phyloP scores from a whole-genome alignment of 2,888 invertebrate genomes.

The Nemurella pictetii region DNA sequence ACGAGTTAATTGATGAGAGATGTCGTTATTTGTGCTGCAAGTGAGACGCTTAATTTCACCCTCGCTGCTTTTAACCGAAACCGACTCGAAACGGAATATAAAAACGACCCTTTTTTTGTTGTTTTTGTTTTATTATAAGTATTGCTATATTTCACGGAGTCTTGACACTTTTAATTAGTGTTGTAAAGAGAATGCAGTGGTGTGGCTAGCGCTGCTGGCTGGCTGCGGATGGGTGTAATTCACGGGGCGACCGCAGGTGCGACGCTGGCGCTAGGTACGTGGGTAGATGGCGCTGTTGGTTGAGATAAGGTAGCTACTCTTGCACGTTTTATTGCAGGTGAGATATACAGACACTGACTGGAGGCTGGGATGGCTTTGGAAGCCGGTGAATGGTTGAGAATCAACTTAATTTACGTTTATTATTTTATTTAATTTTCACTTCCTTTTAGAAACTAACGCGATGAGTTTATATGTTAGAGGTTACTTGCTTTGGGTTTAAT shows the following conservation, averaged over 20 bases:
- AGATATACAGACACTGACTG: too few species aligned
- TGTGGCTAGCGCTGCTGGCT: neutral
- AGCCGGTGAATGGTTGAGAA: too few species aligned
- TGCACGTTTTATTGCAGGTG: too few species aligned
- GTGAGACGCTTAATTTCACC: neutral
- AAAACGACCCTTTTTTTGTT: neutral
- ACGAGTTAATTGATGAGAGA: neutral
- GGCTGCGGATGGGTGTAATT: neutral
- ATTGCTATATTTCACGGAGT: neutral
- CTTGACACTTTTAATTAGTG: neutral
- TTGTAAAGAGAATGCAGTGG: neutral
- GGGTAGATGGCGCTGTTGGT: too few species aligned
- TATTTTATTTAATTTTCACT: too few species aligned
- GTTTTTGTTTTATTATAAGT: neutral
- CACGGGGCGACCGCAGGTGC: neutral
- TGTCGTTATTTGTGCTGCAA: neutral
- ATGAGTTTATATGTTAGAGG: too few species aligned
- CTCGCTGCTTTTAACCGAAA: neutral
- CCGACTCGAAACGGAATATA: neutral
- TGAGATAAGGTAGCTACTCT: too few species aligned
- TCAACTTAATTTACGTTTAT: too few species aligned
- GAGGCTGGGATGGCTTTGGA: too few species aligned
- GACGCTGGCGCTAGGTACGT: neutral
- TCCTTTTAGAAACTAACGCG: too few species aligned
- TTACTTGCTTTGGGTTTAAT: too few species aligned